Percentiles rank a stretch among this genome's conserved stretches.
Conservation (phyloP, 2,797 vertebrate genomes). For the Sylvilagus floridanus region DNA sequence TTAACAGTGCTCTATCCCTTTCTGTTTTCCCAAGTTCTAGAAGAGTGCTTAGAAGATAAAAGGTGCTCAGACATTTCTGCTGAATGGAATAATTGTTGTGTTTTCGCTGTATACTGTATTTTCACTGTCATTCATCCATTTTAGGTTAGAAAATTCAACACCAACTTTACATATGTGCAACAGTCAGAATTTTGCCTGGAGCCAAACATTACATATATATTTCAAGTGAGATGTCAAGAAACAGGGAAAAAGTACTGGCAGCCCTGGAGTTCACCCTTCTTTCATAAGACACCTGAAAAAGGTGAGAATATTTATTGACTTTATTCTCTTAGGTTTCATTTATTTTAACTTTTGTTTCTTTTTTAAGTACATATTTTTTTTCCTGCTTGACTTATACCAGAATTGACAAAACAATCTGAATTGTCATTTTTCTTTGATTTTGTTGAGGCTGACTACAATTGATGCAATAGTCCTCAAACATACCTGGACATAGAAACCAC, state of each 20-base stretch:
- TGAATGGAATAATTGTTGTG: background rate
- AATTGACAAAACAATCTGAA: background rate
- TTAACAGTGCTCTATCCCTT: background rate
- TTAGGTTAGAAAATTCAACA: slow-evolving; percentile 82
- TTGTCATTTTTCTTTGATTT: slow-evolving; percentile 21
- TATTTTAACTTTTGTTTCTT: background rate
- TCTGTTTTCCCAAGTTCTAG: background rate
- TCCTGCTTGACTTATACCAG: background rate
- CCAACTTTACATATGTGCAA: rapidly evolving
- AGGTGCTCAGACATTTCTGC: background rate
- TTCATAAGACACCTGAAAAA: slow-evolving; percentile 89
- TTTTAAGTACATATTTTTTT: background rate
- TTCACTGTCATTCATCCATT: background rate
- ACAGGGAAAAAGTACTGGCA: slow-evolving; percentile 89
- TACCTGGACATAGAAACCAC: background rate
- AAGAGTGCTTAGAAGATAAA: background rate
- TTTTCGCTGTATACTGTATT: background rate
- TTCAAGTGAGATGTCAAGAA: slow-evolving; percentile 90
- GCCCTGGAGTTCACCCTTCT: slow-evolving; percentile 90
- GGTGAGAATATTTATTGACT: slow-evolving; percentile 84
- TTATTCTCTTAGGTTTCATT: background rate
- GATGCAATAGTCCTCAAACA: slow-evolving; percentile 21
- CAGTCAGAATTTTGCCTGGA: slow-evolving; percentile 83
- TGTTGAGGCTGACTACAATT: background rate
- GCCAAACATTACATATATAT: slow-evolving; percentile 88